Conservation (phyloP, 2,888 invertebrate species). For the Pycnomerus fuliginosus region DNA sequence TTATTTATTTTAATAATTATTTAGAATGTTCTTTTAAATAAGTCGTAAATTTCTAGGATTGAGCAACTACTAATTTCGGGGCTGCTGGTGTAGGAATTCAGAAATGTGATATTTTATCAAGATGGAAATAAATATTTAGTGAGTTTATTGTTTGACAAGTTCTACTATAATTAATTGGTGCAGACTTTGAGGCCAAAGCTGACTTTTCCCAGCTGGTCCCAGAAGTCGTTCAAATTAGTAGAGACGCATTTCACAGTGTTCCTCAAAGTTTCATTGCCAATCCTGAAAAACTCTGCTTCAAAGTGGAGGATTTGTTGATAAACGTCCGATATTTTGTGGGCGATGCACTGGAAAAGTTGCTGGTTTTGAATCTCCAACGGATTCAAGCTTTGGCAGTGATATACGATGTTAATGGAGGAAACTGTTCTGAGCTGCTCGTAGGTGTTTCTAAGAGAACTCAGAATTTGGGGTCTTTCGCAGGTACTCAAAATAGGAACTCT, state of each 20-base stretch:
- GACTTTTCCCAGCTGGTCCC: too few species aligned
- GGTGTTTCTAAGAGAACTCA: neutral
- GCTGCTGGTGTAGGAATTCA: neutral
- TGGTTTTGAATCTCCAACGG: neutral
- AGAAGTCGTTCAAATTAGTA: too few species aligned
- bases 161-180: too few species aligned
- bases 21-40: conserved; percentile 2
- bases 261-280: neutral
- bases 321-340: neutral
- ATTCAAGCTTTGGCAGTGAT: neutral
- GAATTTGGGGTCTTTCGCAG: neutral
- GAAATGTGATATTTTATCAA: too few species aligned
- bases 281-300: neutral
- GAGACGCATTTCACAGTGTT: neutral
- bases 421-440: neutral
- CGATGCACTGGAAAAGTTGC: neutral
- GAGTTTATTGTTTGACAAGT: too few species aligned
- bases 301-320: neutral
- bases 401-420: neutral
- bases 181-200: too few species aligned
- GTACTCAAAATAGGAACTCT: neutral
- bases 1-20: conserved; percentile 15
- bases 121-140: too few species aligned
- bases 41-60: neutral
- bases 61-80: neutral